A percentile compares a stretch with the other conserved stretches of the same genome.
Conservation (phyloP, 2,888 invertebrate species). For the Colletes collaris region DNA sequence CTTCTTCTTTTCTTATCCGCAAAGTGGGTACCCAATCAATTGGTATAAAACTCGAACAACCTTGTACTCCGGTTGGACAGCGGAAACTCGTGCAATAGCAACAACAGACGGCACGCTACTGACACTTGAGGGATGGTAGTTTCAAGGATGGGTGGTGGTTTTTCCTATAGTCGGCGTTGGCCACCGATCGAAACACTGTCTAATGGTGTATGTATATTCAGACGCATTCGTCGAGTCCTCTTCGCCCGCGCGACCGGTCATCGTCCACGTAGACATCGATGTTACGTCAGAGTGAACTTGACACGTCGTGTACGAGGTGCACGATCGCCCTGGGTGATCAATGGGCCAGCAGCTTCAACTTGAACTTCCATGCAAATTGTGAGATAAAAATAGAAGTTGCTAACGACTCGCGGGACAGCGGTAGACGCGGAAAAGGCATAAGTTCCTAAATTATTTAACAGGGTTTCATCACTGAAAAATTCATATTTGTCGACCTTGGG, state of each 20-base stretch:
- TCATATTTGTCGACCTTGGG: conserved; percentile 31
- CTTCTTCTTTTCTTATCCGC: too few relatives aligned
- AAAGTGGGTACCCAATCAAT: neutral
- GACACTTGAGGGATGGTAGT: conserved; percentile 67
- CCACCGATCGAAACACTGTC: conserved; percentile 68
- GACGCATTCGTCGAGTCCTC: conserved; percentile 14
- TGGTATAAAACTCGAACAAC: neutral
- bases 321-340: conserved; percentile 17
- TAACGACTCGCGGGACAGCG: too few relatives aligned
- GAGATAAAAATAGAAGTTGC: conserved; percentile 7
- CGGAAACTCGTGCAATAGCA: conserved; percentile 61
- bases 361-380: conserved; percentile 7
- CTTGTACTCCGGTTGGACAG: neutral
- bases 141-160: conserved; percentile 65
- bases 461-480: conserved; percentile 16
- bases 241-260: conserved; percentile 45
- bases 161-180: conserved; percentile 61
- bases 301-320: conserved; percentile 29
- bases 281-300: conserved; percentile 62
- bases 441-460: conserved; percentile 23
- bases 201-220: conserved; percentile 7
- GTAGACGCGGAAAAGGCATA: conserved; percentile 2
- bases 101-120: conserved; percentile 70
- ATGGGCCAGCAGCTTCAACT: conserved; percentile 4
- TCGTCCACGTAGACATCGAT: conserved; percentile 61